A percentile compares a stretch with the other conserved stretches of the same genome.
Conservation (phyloP, 92 coral and sea anemone species). For the Actinernus sp. region DNA sequence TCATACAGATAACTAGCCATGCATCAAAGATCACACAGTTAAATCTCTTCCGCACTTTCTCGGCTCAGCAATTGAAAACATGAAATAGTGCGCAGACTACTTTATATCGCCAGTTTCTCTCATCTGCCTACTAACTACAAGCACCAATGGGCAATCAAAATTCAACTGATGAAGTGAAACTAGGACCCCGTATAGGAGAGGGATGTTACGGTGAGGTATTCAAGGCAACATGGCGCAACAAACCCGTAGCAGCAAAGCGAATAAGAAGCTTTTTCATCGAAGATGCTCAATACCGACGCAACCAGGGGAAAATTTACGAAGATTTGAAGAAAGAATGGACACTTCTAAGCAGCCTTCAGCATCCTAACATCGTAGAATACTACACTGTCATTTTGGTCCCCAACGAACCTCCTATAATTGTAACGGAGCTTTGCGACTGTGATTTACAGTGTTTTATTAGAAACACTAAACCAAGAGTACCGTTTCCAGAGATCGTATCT, state of each 20-base stretch:
- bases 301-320: conserved; percentile 49
- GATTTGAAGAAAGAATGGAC: conserved; percentile 77
- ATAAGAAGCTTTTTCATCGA: conserved; percentile 71
- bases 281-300: not conserved
- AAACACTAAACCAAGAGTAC: conserved; percentile 32
- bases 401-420: conserved; percentile 77
- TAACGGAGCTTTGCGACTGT: conserved; percentile 69
- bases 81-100: too few relatives aligned
- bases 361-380: conserved; percentile 77
- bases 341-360: conserved; percentile 52
- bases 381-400: conserved; percentile 65
- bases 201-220: conserved; percentile 84
- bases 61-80: too few relatives aligned
- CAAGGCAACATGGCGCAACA: conserved; percentile 71
- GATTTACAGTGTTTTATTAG: conserved; percentile 70
- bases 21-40: too few relatives aligned
- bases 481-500: conserved; percentile 62
- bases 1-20: too few relatives aligned
- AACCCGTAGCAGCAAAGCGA: conserved; percentile 76
- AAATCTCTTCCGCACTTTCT: too few relatives aligned
- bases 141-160: conserved; percentile 78
- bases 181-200: conserved; percentile 67
- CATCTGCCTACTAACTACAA: too few relatives aligned
- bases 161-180: conserved; percentile 57
- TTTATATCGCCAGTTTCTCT: too few relatives aligned